These are phyloP conservation scores for Halcyon senegalensis DNA, from an alignment of 2,113 vertebrate species.

Conservation along the genomic window DNA sequence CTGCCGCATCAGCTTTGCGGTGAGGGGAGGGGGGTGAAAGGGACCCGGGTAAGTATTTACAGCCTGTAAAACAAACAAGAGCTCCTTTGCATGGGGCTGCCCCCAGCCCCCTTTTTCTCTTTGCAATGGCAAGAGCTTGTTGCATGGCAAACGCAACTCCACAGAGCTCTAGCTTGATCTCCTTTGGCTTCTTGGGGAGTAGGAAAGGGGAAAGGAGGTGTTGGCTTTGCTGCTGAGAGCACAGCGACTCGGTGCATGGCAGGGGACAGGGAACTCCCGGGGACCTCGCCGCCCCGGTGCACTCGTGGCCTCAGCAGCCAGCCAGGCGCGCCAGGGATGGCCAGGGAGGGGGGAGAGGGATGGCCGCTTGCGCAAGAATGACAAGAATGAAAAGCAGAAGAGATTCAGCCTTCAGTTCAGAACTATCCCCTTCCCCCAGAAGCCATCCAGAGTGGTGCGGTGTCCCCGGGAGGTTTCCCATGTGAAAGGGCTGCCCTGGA, in stretches of 20 bases:
- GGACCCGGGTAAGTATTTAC: not conserved
- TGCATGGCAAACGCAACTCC: not conserved
- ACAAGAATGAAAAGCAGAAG: not conserved
- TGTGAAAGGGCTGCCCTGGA: fast-evolving
- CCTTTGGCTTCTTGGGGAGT: not conserved
- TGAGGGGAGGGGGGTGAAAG: fast-evolving
- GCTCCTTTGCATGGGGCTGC: not conserved
- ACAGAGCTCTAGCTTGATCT: fast-evolving
- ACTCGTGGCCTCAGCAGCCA: not conserved
- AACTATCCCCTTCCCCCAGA: not conserved
- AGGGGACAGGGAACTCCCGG: not conserved
- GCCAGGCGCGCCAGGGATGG: not conserved
- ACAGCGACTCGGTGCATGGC: not conserved
- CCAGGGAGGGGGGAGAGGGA: not conserved
- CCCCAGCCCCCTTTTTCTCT: not conserved
- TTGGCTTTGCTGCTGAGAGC: not conserved
- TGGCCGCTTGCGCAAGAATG: not conserved
- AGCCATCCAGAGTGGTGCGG: not conserved
- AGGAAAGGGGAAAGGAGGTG: not conserved
- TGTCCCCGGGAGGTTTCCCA: not conserved
- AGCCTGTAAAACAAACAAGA: not conserved
- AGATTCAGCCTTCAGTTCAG: not conserved
- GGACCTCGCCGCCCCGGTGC: not conserved
- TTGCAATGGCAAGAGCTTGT: not conserved
- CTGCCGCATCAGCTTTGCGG: not conserved